Evolutionary conservation across 2,113 vertebrate genomes (phyloP).

Genomic region (Nerophis ophidion): DNA sequence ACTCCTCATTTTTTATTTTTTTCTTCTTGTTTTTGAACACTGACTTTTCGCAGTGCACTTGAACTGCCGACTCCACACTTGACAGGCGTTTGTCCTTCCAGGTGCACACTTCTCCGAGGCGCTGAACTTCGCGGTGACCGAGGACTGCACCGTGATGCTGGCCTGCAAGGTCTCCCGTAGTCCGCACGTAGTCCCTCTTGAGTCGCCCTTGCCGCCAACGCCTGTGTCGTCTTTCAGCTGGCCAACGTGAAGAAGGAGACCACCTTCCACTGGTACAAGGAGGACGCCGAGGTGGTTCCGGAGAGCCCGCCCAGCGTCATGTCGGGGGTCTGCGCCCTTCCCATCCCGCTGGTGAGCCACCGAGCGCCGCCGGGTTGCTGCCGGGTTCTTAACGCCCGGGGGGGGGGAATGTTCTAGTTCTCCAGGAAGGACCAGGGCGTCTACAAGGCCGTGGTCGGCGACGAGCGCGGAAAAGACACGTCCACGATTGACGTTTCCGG

Average conservation of each 20-base stretch:
- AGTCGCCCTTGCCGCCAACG: not conserved
- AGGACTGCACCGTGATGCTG: slow-evolving; percentile 86
- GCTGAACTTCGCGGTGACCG: slow-evolving; percentile 81
- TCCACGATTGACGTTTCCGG: slow-evolving; percentile 82
- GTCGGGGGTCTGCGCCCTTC: slow-evolving; percentile 77
- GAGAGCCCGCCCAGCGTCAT: slow-evolving; percentile 77
- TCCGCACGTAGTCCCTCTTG: too few species aligned
- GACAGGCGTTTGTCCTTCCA: slow-evolving; percentile 34
- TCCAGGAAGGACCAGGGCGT: slow-evolving; percentile 90
- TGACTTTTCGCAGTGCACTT: too few species aligned
- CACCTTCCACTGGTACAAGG: slow-evolving; percentile 86
- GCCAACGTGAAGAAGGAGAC: slow-evolving; percentile 93
- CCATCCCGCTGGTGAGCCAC: slow-evolving; percentile 76
- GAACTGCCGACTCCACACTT: too few species aligned
- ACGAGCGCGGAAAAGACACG: slow-evolving; percentile 88
- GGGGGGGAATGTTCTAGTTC: slow-evolving; percentile 62
- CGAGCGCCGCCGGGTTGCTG: not conserved
- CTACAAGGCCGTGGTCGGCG: slow-evolving; percentile 84
- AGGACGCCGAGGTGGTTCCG: slow-evolving; percentile 76
- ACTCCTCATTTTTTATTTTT: too few species aligned
- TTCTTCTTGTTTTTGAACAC: too few species aligned
- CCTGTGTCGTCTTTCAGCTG: slow-evolving; percentile 65
- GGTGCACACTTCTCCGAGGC: slow-evolving; percentile 91
- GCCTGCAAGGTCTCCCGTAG: slow-evolving; percentile 78
- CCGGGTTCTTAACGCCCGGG: not conserved